phyloP scores from a whole-genome alignment of 1,140 invertebrate species.

The Trichonephila inaurata region DNA sequence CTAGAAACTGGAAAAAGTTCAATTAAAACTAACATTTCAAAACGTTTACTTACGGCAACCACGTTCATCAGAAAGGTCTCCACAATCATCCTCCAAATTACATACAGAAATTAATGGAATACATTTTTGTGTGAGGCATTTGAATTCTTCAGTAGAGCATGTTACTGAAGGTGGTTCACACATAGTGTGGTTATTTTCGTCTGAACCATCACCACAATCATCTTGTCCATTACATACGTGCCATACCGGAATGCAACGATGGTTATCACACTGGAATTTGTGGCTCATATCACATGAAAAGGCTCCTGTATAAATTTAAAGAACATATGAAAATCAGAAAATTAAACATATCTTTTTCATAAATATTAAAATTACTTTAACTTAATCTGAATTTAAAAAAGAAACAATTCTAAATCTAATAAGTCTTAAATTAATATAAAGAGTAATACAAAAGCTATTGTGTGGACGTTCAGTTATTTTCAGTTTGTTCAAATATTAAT shows the following conservation, averaged over 20 bases:
- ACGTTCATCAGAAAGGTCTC: conserved; percentile 81
- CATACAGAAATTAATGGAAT: conserved; percentile 90
- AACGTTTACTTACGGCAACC: conserved; percentile 76
- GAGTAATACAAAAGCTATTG: no score
- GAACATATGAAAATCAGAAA: no score
- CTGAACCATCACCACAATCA: conserved; percentile 95
- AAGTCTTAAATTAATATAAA: no score
- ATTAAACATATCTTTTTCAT: no score
- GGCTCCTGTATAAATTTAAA: conserved; percentile 41
- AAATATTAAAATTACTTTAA: no score
- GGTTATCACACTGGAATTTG: conserved; percentile 95
- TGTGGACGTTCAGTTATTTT: no score
- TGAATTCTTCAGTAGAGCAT: conserved; percentile 90
- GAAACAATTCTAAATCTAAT: no score
- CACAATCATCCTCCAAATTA: conserved; percentile 87
- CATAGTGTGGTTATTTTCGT: conserved; percentile 96
- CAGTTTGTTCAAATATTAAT: no score
- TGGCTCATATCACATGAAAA: conserved; percentile 78
- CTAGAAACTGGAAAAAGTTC: no score
- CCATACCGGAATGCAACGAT: conserved; percentile 90
- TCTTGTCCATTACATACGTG: conserved; percentile 93
- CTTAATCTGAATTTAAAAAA: no score
- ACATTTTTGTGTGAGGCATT: conserved; percentile 95
- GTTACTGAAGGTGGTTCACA: conserved; percentile 86
- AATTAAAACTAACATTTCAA: neutral